Evolutionary conservation across 2,888 invertebrate species (phyloP).

Genomic region (Lasioglossum marginatum): DNA sequence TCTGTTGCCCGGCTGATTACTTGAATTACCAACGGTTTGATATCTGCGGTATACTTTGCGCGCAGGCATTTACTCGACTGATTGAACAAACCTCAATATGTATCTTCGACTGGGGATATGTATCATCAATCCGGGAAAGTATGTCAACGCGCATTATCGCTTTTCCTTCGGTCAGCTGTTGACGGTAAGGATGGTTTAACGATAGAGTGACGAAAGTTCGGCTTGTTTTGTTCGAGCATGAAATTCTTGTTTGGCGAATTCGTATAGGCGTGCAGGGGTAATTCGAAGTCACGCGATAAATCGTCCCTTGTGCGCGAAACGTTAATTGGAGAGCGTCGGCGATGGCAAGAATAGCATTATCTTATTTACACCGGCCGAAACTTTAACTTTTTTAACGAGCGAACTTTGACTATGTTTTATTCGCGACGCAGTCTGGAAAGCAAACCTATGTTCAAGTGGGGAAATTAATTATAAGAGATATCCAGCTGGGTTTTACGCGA

Average conservation of each 20-base stretch:
- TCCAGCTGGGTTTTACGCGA: not conserved
- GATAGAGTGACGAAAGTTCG: not conserved
- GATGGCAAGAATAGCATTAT: not conserved
- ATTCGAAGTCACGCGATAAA: not conserved
- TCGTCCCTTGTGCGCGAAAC: not conserved
- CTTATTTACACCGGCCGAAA: not conserved
- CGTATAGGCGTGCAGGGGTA: not conserved
- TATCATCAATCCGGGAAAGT: not conserved
- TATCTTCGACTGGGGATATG: not conserved
- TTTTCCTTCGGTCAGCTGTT: not conserved
- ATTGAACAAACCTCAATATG: not conserved
- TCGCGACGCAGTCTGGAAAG: not conserved
- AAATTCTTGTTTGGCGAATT: not conserved
- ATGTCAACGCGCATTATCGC: not conserved
- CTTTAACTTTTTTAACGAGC: not conserved
- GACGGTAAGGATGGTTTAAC: not conserved
- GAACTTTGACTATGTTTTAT: not conserved
- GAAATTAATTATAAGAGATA: not conserved
- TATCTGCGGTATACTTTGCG: not conserved
- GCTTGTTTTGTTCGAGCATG: not conserved
- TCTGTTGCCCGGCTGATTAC: not conserved
- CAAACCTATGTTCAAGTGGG: not conserved
- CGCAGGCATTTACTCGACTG: not conserved
- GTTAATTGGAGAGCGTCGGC: not conserved
- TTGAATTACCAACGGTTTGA: not conserved